These are phyloP conservation scores for Eremophila alpestris DNA, from an alignment of 2,797 vertebrate species.

Conservation along the genomic window DNA sequence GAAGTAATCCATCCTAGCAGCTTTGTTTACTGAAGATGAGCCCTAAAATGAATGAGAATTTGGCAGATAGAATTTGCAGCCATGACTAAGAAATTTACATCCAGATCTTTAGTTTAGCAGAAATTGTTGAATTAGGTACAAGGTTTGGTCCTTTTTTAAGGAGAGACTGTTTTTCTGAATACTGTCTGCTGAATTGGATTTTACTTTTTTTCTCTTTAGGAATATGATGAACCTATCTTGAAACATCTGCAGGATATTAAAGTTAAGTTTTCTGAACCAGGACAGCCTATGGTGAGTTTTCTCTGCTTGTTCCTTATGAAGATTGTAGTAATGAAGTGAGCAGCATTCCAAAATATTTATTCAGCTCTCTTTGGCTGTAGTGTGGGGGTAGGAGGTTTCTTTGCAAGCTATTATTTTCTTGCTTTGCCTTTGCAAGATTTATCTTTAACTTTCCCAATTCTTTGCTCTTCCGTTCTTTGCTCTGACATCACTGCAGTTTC, in stretches of 20 bases:
- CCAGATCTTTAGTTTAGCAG: neutral
- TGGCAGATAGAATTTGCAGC: neutral
- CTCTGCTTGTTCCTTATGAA: neutral
- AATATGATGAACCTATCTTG: conserved; percentile 94
- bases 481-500: neutral
- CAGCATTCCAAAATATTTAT: neutral
- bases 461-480: neutral
- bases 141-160: neutral
- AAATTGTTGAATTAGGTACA: neutral
- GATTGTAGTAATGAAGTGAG: neutral
- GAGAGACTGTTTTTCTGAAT: neutral
- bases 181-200: neutral
- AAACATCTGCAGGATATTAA: conserved; percentile 95
- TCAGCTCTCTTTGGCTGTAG: neutral
- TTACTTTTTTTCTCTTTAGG: conserved; percentile 70
- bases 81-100: neutral
- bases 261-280: conserved; percentile 93
- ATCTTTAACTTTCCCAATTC: neutral
- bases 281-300: conserved; percentile 90
- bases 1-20: neutral
- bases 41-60: neutral
- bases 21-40: neutral
- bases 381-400: neutral
- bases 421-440: neutral
- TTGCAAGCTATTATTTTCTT: neutral